Evolutionary conservation across 2,888 invertebrate species (phyloP), one percentile per base, ranked within the genome.

Genomic region (Macrophya annulata): DNA sequence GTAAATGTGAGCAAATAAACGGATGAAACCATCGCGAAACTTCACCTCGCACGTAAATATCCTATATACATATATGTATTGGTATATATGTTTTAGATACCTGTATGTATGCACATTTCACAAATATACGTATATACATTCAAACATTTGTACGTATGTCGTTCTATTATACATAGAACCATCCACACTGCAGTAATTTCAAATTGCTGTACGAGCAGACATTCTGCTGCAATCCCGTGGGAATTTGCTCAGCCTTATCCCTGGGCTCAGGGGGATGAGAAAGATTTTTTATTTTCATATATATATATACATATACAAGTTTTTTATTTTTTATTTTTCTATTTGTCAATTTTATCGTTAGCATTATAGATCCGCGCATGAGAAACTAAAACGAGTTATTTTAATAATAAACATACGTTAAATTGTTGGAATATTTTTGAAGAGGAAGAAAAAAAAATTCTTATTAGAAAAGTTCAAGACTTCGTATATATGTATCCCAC

Each of bases 1-100:
- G 81, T 17, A 62, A 81, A 81, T 81, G 81, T 40, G 21, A 62
- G 81, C 81, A 81, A 81, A 81, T 81, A 81, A n/a, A 81, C 59
- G n/a, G 59, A 15, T 43, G 81, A 62, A 81, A 81, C 81, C 43
- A 62, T 25, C 59, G 21, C 81, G 81, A 81, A 81, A 81, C 81
- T 81, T 81, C 59, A 43, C 40, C 62, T 43, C 21, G 31, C 40
- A 25, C 48, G 55, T 55, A n/a, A 77, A 77, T 55, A 37, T 21
- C 77, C n/a, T n/a, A n/a, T n/a, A n/a, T n/a, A n/a, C n/a, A n/a
- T n/a, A n/a, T n/a, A n/a, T n/a, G n/a, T n/a, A n/a, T n/a, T n/a
- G n/a, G n/a, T n/a, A n/a, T n/a, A n/a, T 25, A 43, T 21, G 10
- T 45, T 43, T 17, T 55, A 31, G 31, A 17, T 51, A 15, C 15